These are phyloP conservation scores for Gastrophryne carolinensis DNA, from an alignment of 2,797 vertebrate genomes.

Conservation along the genomic window DNA sequence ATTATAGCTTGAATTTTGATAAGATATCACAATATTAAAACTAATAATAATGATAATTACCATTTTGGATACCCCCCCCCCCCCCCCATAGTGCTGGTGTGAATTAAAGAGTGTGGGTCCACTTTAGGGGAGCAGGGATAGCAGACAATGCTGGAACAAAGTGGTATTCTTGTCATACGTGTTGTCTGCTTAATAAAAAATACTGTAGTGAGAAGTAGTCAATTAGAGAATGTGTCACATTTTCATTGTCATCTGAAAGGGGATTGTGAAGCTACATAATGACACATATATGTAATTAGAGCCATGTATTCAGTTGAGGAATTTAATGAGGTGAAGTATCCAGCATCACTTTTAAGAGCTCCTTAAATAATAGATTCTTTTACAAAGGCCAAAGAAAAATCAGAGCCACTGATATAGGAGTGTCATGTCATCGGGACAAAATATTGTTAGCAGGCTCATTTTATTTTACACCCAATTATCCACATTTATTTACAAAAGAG, in stretches of 20 bases:
- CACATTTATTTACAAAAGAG: background rate
- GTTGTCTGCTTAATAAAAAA: no score
- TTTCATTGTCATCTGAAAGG: background rate
- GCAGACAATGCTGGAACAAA: no score
- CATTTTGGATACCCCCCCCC: no score
- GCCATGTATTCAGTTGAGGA: background rate
- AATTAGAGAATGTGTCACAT: background rate
- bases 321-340: background rate
- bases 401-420: background rate
- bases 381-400: no score
- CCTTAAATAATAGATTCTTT: background rate
- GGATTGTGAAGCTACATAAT: background rate
- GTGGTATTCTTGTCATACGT: no score
- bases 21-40: no score
- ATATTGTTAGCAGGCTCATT: constrained; percentile 6
- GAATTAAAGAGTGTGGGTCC: no score
- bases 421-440: constrained; percentile 11
- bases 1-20: no score
- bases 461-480: background rate
- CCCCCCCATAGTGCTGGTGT: no score
- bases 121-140: no score
- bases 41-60: no score
- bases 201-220: background rate
- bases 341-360: background rate
- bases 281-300: constrained; percentile 2